Base-by-base conservation (phyloP, 2,888 invertebrate genomes). In the Hydroisotoma schaefferi region DNA sequence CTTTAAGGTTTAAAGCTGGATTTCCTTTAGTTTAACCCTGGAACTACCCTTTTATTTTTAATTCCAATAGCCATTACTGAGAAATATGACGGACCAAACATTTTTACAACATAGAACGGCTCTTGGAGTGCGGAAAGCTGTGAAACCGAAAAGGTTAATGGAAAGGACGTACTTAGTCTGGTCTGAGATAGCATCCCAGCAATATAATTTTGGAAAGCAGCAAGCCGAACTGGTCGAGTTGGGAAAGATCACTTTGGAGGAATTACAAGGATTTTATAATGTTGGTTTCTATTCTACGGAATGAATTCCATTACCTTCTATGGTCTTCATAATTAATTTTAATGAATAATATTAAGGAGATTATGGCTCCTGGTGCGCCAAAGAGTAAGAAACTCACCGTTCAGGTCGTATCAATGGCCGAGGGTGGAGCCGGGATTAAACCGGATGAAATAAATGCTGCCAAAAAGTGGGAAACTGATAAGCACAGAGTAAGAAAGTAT, bases 131-230 rank as follows among this genome's bases (percentile, higher is more conserved):
- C 53, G 44, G 20, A 63, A 60, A 43, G 54, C 44, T 2, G 44
- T 57, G 12, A 60, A 60, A 18, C 48, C 46, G 12, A 63, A 63
- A 29, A 44, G 37, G n/a, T 20, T 60, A n/a, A 53, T 52, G 48
- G 60, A 57, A 5, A 27, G 57, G 38, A 49, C 48, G 28, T 54
- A 40, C 2, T 18, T 26, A 5, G 20, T 63, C 5, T 63, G 60
- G 48, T 49, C 56, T 10, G 59, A 63, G 33, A 60, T 60, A 12
- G 15, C 37, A 25, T 20, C 47, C 1, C 57, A 48, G n/a, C 28
- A 53, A 2, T 61, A 37, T 40, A 29, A 49, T 38, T 61, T 61
- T 27, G 33, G 54, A 15, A 28, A 55, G 8, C 46, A 54, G 38
- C 33, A 47, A 6, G 20, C 28, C 2, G 63, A 59, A 27, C 10